A percentile compares a stretch with the other conserved stretches of the same genome.
These are phyloP conservation scores for Osmerus mordax DNA, from an alignment of 2,113 vertebrate species.

Conservation along the genomic window DNA sequence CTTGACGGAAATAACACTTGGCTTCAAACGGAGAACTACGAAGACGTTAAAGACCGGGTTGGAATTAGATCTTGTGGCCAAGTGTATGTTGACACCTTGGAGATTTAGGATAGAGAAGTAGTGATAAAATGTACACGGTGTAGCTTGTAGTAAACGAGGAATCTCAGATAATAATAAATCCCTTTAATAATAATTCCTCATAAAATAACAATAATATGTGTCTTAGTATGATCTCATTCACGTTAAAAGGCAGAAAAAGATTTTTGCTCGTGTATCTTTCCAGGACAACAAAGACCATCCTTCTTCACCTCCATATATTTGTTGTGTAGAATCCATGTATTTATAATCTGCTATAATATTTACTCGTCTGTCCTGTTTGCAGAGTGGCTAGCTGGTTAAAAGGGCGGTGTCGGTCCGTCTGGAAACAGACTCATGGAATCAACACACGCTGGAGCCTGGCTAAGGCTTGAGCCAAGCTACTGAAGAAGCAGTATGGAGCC, in stretches of 20 bases:
- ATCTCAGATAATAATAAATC: background rate
- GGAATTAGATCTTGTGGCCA: conserved; percentile 25
- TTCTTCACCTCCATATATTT: conserved; percentile 14
- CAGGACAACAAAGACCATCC: conserved; percentile 1
- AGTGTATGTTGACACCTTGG: conserved; percentile 13
- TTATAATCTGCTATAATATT: conserved; percentile 29
- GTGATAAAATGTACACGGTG: background rate
- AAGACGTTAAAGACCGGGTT: conserved; percentile 29
- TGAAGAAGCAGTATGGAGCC: background rate
- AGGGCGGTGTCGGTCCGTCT: conserved; percentile 8
- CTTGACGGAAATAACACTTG: conserved; percentile 41
- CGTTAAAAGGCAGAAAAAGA: background rate
- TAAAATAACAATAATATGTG: background rate
- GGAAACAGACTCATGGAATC: conserved; percentile 6
- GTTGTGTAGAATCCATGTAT: conserved; percentile 20
- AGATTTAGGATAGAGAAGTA: background rate
- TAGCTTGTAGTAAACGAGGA: background rate
- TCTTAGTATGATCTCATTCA: background rate
- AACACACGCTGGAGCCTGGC: background rate
- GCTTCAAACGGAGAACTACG: conserved; percentile 44
- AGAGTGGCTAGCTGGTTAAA: conserved; percentile 29
- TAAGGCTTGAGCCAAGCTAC: background rate
- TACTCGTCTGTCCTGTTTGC: conserved; percentile 26
- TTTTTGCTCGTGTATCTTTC: background rate
- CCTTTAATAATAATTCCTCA: background rate